phyloP scores from a whole-genome alignment of 2,888 invertebrate genomes.

The Sicus ferrugineus region DNA sequence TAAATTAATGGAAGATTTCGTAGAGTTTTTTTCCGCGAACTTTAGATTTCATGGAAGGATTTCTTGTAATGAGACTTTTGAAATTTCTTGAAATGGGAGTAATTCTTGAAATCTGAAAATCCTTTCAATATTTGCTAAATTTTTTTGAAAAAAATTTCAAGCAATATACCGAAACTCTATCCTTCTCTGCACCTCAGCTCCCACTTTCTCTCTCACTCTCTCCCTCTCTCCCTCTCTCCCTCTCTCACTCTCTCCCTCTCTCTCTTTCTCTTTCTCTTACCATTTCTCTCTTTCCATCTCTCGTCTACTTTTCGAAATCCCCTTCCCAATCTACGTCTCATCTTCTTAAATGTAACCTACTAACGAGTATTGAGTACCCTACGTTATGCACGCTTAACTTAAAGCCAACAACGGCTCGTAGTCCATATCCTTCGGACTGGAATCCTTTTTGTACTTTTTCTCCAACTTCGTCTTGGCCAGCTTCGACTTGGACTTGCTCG shows the following conservation, averaged over 20 bases:
- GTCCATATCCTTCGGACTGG: conserved; percentile 57
- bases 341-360: not conserved
- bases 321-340: not conserved
- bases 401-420: conserved; percentile 63
- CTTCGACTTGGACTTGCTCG: conserved; percentile 72
- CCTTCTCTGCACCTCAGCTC: not conserved
- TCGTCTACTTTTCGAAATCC: not conserved
- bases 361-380: conserved; percentile 3
- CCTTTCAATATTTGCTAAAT: too few relatives aligned
- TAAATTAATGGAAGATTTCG: too few relatives aligned
- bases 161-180: not conserved
- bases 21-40: too few relatives aligned
- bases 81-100: too few relatives aligned
- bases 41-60: too few relatives aligned
- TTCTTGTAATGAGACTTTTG: too few relatives aligned
- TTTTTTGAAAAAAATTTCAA: too few relatives aligned
- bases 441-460: conserved; percentile 67
- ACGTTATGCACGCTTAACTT: conserved; percentile 54
- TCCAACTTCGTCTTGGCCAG: conserved; percentile 68
- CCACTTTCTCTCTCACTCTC: not conserved
- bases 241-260: too few relatives aligned
- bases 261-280: too few relatives aligned
- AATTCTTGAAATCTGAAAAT: too few relatives aligned
- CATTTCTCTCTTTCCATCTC: too few relatives aligned
- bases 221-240: too few relatives aligned